phyloP scores from a whole-genome alignment of 2,888 invertebrate species.

The Acrobasis repandana region DNA sequence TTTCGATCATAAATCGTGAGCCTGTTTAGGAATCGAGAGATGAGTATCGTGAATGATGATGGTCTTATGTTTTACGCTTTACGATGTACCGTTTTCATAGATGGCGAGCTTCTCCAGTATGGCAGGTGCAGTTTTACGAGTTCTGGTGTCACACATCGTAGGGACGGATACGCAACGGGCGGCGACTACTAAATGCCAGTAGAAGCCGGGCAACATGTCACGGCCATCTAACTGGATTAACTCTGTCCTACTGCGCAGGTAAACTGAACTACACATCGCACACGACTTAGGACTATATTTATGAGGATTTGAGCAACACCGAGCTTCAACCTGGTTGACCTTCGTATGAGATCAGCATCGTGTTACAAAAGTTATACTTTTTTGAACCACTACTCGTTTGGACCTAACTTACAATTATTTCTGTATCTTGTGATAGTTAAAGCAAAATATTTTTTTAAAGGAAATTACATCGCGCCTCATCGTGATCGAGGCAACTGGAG shows the following conservation, averaged over 20 bases:
- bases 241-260: slow-evolving; percentile 77
- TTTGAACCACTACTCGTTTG: neutral
- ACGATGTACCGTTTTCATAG: slow-evolving; percentile 78
- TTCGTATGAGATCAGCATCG: slow-evolving; percentile 29
- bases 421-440: no score
- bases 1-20: slow-evolving; percentile 61
- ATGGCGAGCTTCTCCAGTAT: slow-evolving; percentile 79
- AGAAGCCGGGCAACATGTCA: slow-evolving; percentile 80
- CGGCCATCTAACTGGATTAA: slow-evolving; percentile 82
- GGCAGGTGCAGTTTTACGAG: slow-evolving; percentile 72
- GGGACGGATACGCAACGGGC: slow-evolving; percentile 63
- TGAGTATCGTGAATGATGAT: slow-evolving; percentile 39
- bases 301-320: slow-evolving; percentile 51
- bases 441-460: no score
- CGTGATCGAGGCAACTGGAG: no score
- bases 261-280: slow-evolving; percentile 62
- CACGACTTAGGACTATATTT: slow-evolving; percentile 60
- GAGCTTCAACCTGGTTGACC: slow-evolving; percentile 41
- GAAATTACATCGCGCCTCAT: no score
- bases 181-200: slow-evolving; percentile 59
- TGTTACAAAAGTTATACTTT: slow-evolving; percentile 26
- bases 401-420: no score
- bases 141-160: slow-evolving; percentile 72
- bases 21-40: slow-evolving; percentile 47
- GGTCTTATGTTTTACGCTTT: slow-evolving; percentile 43